phyloP scores from a whole-genome alignment of 2,888 invertebrate genomes.

The Meghimatium bilineatum region DNA sequence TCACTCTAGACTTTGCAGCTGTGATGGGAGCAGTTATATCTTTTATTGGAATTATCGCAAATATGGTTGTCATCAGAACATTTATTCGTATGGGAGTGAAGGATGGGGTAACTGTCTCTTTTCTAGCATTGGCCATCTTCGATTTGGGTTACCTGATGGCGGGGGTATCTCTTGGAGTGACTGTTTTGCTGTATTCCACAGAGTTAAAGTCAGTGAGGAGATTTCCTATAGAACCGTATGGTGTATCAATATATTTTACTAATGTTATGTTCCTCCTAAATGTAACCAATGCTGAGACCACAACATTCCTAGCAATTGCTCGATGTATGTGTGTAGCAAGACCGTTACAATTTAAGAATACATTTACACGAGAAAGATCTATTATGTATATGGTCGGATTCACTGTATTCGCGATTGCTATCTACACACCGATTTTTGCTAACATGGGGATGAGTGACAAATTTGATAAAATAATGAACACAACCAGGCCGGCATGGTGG shows the following conservation, averaged over 20 bases:
- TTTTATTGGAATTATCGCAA: background rate
- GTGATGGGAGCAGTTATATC: background rate
- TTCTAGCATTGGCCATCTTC: constrained; percentile 3
- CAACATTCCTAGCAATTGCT: background rate
- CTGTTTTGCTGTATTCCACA: background rate
- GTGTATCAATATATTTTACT: background rate
- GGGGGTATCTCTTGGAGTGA: background rate
- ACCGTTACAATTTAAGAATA: constrained; percentile 21
- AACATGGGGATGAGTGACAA: background rate
- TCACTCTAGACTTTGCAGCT: background rate
- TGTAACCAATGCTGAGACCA: background rate
- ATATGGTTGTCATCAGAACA: constrained; percentile 6
- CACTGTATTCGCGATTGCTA: background rate
- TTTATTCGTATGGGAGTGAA: constrained; percentile 5
- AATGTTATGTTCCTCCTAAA: background rate
- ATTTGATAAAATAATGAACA: background rate
- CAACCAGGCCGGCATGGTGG: background rate
- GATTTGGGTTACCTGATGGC: background rate
- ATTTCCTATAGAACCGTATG: constrained; percentile 13
- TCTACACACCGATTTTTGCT: background rate
- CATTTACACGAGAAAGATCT: background rate
- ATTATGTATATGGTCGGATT: background rate
- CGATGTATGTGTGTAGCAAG: constrained; percentile 1
- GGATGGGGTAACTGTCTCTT: constrained; percentile 19
- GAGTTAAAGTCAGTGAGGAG: background rate